Evolutionary conservation across 2,888 invertebrate genomes (phyloP).

Genomic region (Ecdyonurus torrentis): DNA sequence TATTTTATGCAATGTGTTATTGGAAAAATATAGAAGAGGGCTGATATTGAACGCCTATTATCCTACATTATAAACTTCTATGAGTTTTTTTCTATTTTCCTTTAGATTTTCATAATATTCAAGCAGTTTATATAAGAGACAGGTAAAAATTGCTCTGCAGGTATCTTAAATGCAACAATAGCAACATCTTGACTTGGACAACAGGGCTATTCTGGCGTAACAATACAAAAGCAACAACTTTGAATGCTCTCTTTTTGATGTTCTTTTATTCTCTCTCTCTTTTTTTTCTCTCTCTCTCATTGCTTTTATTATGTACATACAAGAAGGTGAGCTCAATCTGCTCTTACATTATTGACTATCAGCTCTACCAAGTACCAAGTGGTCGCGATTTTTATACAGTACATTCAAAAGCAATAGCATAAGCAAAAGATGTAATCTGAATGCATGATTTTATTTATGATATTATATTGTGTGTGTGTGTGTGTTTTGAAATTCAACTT

Average conservation of each 20-base stretch:
- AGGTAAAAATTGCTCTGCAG: background rate
- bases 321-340: background rate
- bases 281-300: background rate
- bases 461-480: no score
- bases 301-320: background rate
- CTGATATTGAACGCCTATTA: background rate
- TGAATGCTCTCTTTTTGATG: no score
- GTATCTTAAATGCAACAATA: background rate
- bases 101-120: background rate
- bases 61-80: background rate
- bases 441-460: no score
- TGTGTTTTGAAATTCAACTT: no score
- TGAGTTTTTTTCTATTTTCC: background rate
- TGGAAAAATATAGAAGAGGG: no score
- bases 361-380: background rate
- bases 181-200: background rate
- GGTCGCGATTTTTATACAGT: background rate
- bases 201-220: background rate
- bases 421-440: no score
- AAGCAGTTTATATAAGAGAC: background rate
- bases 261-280: background rate
- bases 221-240: background rate
- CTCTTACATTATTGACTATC: background rate
- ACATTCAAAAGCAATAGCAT: background rate
- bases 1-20: no score